phyloP scores from a whole-genome alignment of 2,797 vertebrate genomes.

The Octomys mimax region DNA sequence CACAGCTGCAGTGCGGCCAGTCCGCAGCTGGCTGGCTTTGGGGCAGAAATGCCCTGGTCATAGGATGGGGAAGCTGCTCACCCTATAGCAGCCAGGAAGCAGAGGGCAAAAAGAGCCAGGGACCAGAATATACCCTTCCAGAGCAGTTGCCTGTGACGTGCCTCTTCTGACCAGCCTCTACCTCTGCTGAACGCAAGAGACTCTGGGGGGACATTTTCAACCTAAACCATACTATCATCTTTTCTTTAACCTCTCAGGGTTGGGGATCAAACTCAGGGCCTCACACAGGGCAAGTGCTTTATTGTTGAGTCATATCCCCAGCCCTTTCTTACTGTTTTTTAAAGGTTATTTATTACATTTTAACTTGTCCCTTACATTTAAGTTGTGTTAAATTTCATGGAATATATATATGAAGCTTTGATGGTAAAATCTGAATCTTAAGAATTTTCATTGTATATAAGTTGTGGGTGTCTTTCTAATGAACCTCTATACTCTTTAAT shows the following conservation, averaged over 20 bases:
- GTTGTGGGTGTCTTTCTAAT: not conserved
- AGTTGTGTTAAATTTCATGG: not conserved
- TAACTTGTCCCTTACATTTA: conserved; percentile 33
- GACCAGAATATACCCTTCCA: not conserved
- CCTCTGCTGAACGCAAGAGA: not conserved
- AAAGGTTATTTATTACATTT: conserved; percentile 23
- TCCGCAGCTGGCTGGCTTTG: not conserved
- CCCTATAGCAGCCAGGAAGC: not conserved
- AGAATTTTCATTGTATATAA: conserved; percentile 1
- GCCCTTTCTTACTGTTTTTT: not conserved
- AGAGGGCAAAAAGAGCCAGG: not conserved
- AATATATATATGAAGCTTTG: not conserved
- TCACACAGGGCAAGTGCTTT: not conserved
- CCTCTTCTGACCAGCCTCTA: not conserved
- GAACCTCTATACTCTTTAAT: not conserved
- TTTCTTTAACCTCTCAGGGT: not conserved
- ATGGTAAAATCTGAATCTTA: not conserved
- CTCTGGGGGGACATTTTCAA: not conserved
- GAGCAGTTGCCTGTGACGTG: not conserved
- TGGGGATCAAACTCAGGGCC: not conserved
- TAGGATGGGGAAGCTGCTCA: not conserved
- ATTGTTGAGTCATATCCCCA: not conserved
- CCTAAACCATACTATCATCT: not conserved
- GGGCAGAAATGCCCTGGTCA: not conserved
- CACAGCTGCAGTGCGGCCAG: not conserved